Base-by-base conservation (phyloP, 2,797 vertebrate species). In the Syncerus caffer region DNA sequence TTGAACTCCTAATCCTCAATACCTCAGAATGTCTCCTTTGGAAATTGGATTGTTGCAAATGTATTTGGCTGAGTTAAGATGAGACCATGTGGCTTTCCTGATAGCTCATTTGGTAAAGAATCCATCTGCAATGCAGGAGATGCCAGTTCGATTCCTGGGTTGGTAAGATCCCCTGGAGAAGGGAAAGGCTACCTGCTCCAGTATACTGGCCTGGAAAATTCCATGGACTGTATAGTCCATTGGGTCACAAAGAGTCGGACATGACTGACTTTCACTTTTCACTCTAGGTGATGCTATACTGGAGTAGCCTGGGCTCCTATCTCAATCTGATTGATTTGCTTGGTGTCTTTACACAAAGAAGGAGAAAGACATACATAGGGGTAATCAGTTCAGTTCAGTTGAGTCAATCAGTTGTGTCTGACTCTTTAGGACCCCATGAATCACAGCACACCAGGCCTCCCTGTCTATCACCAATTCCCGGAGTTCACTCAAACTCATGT, bases 141-240 rank as follows among this genome's bases (percentile, higher is more conserved):
- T 2, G 0, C 57, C 1, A 0, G 23, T 71, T 71, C 0, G 1
- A 23, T 38, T 71, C 3, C 19, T 71, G 19, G 1, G 1, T 71
- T 38, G 2, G n/a, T 19, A 38, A 71, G 64, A 71, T 38, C 5
- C 10, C 4, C 19, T 71, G n/a, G 19, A 71, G 64, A 71, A 71
- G 19, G 34, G 64, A 23, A 71, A 38, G 9, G 2, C 9, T 71
- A 71, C 19, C n/a, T 21, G 10, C 34, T 38, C n/a, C 64, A 71
- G 34, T 71, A 71, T 23, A 38, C 19, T 71, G 67, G 34, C 19
- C 34, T 38, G 34, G 67, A 71, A 10, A 38, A 71, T 23, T 71
- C 67, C 5, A 38, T 23, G n/a, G n/a, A 71, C n/a, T 71, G 19
- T 34, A 38, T 12, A 12, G 19, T 38, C 5, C 34, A 23, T 38